phyloP scores from a whole-genome alignment of 2,888 invertebrate species.

The Scaptomyza caliginosa region DNA sequence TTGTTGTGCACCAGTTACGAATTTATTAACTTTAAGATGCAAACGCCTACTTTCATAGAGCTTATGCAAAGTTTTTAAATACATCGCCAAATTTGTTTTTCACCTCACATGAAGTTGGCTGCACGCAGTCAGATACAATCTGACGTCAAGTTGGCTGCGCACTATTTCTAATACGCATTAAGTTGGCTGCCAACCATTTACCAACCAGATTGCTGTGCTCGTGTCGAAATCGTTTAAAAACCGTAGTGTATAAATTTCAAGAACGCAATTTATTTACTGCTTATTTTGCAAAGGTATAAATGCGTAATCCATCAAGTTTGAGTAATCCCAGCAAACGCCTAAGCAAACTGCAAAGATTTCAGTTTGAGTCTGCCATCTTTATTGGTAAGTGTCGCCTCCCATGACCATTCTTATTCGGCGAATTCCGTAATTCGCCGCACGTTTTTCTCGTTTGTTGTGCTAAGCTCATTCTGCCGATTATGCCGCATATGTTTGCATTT shows the following conservation, averaged over 20 bases:
- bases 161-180: constrained; percentile 4
- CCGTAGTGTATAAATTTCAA: background rate
- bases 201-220: constrained; percentile 18
- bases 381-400: constrained; percentile 20
- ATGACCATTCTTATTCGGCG: constrained; percentile 18
- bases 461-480: constrained; percentile 29
- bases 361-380: constrained; percentile 18
- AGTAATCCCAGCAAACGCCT: background rate
- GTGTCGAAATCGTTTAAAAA: background rate
- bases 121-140: constrained; percentile 1
- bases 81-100: constrained; percentile 1
- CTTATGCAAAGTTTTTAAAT: background rate
- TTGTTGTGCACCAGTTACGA: constrained; percentile 10
- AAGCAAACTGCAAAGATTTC: constrained; percentile 8
- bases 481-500: constrained; percentile 1
- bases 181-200: constrained; percentile 37
- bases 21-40: background rate
- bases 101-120: constrained; percentile 24
- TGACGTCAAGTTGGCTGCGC: constrained; percentile 33
- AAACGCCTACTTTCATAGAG: background rate
- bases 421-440: constrained; percentile 15
- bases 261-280: background rate
- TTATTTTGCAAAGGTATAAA: constrained; percentile 15
- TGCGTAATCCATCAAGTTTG: constrained; percentile 13
- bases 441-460: constrained; percentile 45